Evolutionary conservation across 2,888 invertebrate species (phyloP), one percentile per base, ranked within the genome.

Genomic region (Drosophila helvetica): DNA sequence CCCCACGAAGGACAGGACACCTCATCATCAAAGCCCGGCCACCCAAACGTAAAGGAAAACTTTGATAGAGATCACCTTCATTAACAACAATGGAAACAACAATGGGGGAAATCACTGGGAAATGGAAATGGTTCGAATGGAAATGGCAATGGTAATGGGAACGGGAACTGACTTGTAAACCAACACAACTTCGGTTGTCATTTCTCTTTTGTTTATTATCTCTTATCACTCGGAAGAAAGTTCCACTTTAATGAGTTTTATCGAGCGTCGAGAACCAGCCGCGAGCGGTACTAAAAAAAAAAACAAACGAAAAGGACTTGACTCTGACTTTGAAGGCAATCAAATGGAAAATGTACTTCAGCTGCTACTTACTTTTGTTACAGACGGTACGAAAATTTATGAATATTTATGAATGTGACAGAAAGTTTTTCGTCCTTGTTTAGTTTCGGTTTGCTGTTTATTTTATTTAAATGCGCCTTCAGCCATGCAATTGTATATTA

Each of bases 401-500:
- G 87, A 88, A 86, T 86, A 88, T 86, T 86, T 88, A 86, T 86
- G 86, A 88, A 78, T 76, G 80, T 84, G 86, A 75, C 80, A 86
- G 38, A 85, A 86, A 88, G 79, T 83, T 88, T 30, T 51, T 15
- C 30, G 52, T 52, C 42, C 9, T 71, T 52, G 70, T 52, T 69
- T 69, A 51, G 59, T 27, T 51, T 51, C 51, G 67, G 22, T 33
- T 53, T 18, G 33, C 60, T 78, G 74, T 73, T 83, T 83, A 79
- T 86, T 86, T 86, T 86, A 88, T 88, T 86, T 86, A 84, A 88
- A 86, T 86, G 80, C 77, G 88, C 87, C 86, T 80, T 77, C 74
- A 80, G 86, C 85, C 78, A 77, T 86, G 86, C 86, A 86, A 88
- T 86, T 83, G 88, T 88, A 84, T 86, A 86, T 86, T 88, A 86